Evolutionary conservation across 2,888 invertebrate genomes (phyloP).

Genomic region (Pammene fasciana): DNA sequence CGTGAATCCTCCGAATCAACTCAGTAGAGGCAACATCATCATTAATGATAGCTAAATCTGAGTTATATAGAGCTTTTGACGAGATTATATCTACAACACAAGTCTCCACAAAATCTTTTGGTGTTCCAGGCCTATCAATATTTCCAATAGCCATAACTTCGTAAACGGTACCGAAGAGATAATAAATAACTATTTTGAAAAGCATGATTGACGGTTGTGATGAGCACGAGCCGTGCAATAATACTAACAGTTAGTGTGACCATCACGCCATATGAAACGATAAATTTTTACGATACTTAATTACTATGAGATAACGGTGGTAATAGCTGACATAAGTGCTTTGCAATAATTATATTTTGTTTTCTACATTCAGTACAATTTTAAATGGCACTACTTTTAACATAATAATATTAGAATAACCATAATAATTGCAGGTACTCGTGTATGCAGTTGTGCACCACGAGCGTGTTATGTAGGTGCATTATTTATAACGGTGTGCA

Average conservation of each 20-base stretch:
- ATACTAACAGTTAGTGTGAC: neutral
- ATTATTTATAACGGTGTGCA: too few species aligned
- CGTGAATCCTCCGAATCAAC: constrained; percentile 31
- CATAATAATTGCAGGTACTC: too few species aligned
- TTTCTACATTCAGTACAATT: too few species aligned
- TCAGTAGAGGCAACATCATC: neutral
- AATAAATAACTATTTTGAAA: neutral
- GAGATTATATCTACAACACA: constrained; percentile 26
- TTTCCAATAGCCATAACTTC: neutral
- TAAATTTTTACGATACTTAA: neutral
- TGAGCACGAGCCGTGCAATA: neutral
- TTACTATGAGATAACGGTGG: neutral
- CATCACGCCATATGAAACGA: neutral
- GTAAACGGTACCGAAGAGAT: neutral
- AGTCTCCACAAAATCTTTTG: neutral
- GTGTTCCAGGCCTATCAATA: neutral
- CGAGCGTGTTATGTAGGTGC: too few species aligned
- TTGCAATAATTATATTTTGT: constrained; percentile 2
- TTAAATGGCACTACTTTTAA: too few species aligned
- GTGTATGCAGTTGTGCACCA: too few species aligned
- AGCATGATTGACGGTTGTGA: constrained; percentile 12
- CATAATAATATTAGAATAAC: too few species aligned
- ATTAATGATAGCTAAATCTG: constrained; percentile 26
- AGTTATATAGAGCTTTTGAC: constrained; percentile 7
- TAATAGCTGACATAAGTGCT: constrained; percentile 1